These are phyloP conservation scores for Mythimna vitellina DNA, from an alignment of 2,888 invertebrate genomes.

Conservation along the genomic window DNA sequence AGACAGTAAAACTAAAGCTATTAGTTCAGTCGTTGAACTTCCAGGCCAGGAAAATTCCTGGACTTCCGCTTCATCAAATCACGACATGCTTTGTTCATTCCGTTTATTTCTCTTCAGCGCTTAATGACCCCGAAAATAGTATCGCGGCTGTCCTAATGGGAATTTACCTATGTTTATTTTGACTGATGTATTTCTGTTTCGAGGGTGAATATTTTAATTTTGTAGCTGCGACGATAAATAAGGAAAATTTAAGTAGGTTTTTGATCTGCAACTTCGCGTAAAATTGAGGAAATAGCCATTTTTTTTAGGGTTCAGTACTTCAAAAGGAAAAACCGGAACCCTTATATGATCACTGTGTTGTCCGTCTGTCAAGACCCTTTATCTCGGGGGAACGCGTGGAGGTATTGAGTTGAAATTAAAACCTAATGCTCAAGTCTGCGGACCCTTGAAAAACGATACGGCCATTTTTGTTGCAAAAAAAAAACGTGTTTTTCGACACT, in stretches of 20 bases:
- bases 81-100: conserved; percentile 50
- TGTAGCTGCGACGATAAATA: background rate
- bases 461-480: too few species aligned
- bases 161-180: conserved; percentile 59
- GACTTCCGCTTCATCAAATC: conserved; percentile 60
- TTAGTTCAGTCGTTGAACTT: conserved; percentile 27
- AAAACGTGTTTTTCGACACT: too few species aligned
- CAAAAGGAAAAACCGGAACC: too few species aligned
- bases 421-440: too few species aligned
- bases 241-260: background rate
- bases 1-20: too few species aligned
- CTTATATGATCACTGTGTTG: too few species aligned
- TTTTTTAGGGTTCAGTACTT: too few species aligned
- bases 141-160: conserved; percentile 55
- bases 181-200: conserved; percentile 56
- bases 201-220: conserved; percentile 26
- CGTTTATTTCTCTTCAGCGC: conserved; percentile 64
- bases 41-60: conserved; percentile 38
- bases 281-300: background rate
- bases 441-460: too few species aligned
- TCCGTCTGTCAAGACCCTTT: too few species aligned
- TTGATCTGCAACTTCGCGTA: background rate
- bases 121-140: conserved; percentile 81
- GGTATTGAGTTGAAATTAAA: too few species aligned
- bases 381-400: too few species aligned